Evolutionary conservation across 2,113 vertebrate species (phyloP).

Genomic region (Lethenteron camtschaticum): DNA sequence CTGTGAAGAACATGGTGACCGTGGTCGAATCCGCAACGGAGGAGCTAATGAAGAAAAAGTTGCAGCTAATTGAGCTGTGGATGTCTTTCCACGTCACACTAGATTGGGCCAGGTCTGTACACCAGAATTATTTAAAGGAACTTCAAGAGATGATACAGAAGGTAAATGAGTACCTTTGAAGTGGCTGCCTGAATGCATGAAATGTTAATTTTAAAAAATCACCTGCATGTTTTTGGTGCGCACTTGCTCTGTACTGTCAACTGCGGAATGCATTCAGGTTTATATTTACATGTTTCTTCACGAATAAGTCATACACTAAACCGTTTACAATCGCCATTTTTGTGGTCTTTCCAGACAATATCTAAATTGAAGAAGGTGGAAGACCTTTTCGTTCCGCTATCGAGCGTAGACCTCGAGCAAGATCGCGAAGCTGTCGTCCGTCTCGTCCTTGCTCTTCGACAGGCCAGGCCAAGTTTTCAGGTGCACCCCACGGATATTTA

Average conservation of each 20-base stretch:
- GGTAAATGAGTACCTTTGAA: too few relatives aligned
- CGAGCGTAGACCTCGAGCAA: slow-evolving; percentile 31
- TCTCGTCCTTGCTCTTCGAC: slow-evolving; percentile 30
- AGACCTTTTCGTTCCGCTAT: slow-evolving; percentile 22
- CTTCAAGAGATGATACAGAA: too few relatives aligned
- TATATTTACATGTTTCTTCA: too few relatives aligned
- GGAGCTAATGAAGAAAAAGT: slow-evolving; percentile 24
- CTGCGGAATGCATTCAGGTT: too few relatives aligned
- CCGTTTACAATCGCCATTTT: background rate
- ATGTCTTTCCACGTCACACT: slow-evolving; percentile 10
- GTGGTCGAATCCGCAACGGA: slow-evolving; percentile 23
- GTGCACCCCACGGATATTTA: slow-evolving; percentile 16
- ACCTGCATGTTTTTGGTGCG: too few relatives aligned
- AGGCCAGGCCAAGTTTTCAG: slow-evolving; percentile 39
- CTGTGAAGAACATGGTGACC: slow-evolving; percentile 20
- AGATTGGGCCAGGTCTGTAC: too few relatives aligned
- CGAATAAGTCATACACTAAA: background rate
- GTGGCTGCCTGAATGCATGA: too few relatives aligned
- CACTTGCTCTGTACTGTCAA: too few relatives aligned
- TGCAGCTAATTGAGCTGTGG: slow-evolving; percentile 30
- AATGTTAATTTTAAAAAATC: too few relatives aligned
- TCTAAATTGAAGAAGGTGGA: slow-evolving; percentile 27
- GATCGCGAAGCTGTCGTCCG: slow-evolving; percentile 22
- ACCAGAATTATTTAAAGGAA: too few relatives aligned
- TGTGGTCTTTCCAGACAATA: slow-evolving; percentile 23